Percentiles rank a stretch among this genome's conserved stretches.
Conservation (phyloP, 1,140 invertebrate species). For the Drosophila baimaii region DNA sequence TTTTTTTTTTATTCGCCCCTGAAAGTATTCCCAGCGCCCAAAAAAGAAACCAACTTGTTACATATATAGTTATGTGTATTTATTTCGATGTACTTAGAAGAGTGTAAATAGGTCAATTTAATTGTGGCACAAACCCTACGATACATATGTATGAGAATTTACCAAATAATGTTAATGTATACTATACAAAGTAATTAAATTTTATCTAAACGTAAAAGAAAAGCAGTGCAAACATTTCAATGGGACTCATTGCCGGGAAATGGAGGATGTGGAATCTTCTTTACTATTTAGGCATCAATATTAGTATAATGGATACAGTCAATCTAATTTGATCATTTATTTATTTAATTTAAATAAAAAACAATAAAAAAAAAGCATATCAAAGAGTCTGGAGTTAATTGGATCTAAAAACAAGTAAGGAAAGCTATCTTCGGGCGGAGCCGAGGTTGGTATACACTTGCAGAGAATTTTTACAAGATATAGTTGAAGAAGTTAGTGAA, state of each 20-base stretch:
- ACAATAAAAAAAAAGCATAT: not conserved
- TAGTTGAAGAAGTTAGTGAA: no score
- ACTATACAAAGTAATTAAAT: slow-evolving; percentile 43
- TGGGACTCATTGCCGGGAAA: not conserved
- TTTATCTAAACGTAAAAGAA: slow-evolving; percentile 28
- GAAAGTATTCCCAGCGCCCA: slow-evolving; percentile 29
- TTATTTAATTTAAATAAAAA: not conserved
- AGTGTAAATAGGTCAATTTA: slow-evolving; percentile 49
- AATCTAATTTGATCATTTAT: no score
- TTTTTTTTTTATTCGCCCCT: slow-evolving; percentile 1
- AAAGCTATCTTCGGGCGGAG: no score
- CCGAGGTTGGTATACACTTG: no score
- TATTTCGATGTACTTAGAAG: slow-evolving; percentile 43
- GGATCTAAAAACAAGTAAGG: no score
- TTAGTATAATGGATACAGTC: not conserved
- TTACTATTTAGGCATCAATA: not conserved
- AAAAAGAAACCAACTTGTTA: slow-evolving; percentile 3
- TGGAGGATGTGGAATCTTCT: not conserved
- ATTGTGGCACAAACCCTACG: slow-evolving; percentile 48
- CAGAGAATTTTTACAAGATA: no score
- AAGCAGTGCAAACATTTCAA: not conserved
- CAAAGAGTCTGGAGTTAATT: no score
- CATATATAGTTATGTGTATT: slow-evolving; percentile 29
- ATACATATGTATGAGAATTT: slow-evolving; percentile 55
- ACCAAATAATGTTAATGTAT: slow-evolving; percentile 46